Conservation (phyloP, 2,113 vertebrate species). For the Carollia perspicillata region DNA sequence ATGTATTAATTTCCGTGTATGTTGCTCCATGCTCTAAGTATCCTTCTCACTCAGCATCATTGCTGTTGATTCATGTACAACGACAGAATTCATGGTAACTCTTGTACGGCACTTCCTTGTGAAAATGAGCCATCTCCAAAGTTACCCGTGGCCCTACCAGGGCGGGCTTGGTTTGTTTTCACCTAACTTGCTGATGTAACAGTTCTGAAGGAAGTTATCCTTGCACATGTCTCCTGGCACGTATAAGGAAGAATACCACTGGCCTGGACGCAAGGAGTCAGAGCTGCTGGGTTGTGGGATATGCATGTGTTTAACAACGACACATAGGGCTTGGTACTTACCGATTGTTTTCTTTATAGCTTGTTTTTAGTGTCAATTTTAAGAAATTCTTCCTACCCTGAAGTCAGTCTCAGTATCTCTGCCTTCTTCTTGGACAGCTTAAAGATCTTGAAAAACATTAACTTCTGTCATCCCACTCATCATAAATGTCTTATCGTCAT, state of each 20-base stretch:
- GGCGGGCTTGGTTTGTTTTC: too few relatives aligned
- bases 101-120: too few relatives aligned
- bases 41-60: too few relatives aligned
- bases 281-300: not conserved
- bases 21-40: too few relatives aligned
- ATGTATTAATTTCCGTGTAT: too few relatives aligned
- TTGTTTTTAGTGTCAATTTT: not conserved
- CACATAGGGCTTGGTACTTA: not conserved
- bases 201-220: too few relatives aligned
- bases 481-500: not conserved
- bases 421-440: not conserved
- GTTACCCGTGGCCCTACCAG: too few relatives aligned
- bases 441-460: not conserved
- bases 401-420: not conserved
- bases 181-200: too few relatives aligned
- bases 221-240: not conserved
- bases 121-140: too few relatives aligned
- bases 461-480: not conserved
- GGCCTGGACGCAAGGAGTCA: not conserved
- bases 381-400: not conserved
- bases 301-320: not conserved
- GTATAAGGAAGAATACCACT: not conserved
- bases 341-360: not conserved
- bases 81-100: too few relatives aligned
- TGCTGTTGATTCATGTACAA: too few relatives aligned